Evolutionary conservation across 2,797 vertebrate genomes (phyloP).

Genomic region (Anomalospiza imberbis): DNA sequence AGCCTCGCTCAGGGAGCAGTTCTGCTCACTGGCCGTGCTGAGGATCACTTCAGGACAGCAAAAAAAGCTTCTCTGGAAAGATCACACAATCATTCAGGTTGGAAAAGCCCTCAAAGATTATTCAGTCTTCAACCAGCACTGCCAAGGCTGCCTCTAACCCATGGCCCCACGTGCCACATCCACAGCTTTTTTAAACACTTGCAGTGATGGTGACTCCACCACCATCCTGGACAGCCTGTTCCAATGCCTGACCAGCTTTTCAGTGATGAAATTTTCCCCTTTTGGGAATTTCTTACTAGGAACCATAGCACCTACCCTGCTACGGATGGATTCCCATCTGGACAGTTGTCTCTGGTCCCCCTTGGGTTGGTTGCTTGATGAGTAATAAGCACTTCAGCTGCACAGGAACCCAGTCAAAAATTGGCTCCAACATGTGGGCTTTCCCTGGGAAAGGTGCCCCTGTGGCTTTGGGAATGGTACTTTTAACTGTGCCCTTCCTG

Average conservation of each 20-base stretch:
- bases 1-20: not conserved
- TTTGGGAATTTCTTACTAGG: not conserved
- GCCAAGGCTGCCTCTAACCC: accelerated
- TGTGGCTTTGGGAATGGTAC: not conserved
- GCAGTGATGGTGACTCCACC: not conserved
- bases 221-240: not conserved
- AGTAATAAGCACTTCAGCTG: not conserved
- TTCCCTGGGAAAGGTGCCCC: not conserved
- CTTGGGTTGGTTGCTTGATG: not conserved
- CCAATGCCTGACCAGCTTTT: not conserved
- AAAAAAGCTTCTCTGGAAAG: not conserved
- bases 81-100: not conserved
- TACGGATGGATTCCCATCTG: not conserved
- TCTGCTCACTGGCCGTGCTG: not conserved
- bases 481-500: not conserved
- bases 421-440: not conserved
- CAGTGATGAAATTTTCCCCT: not conserved
- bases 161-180: not conserved
- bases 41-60: not conserved
- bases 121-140: not conserved
- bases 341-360: not conserved
- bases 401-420: not conserved
- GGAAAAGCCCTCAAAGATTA: not conserved
- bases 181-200: not conserved
- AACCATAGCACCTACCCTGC: not conserved